Conservation (phyloP, 2,888 invertebrate genomes). For the Ophion slaviceki region DNA sequence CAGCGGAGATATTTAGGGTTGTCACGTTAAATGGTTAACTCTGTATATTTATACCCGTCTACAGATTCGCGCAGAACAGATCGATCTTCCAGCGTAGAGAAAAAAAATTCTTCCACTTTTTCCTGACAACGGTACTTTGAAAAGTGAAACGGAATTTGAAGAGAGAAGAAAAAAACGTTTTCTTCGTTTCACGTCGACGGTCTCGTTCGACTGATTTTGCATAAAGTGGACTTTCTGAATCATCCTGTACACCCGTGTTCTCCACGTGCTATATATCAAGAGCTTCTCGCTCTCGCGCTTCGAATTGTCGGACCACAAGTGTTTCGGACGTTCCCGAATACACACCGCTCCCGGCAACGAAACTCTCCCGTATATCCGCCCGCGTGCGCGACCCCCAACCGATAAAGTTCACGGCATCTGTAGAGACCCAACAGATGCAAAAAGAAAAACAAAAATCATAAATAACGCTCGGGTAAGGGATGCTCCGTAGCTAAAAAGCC, state of each 20-base stretch:
- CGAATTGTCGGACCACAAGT: constrained; percentile 66
- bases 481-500: constrained; percentile 34
- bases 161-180: not conserved
- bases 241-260: not conserved
- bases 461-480: constrained; percentile 28
- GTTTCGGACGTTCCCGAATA: constrained; percentile 64
- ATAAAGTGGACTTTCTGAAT: not conserved
- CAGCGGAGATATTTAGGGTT: no score
- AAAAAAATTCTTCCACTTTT: no score
- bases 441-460: constrained; percentile 21
- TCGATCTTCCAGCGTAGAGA: not conserved
- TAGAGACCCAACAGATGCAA: constrained; percentile 37
- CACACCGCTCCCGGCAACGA: constrained; percentile 20
- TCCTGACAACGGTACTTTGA: not conserved
- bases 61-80: constrained; percentile 4
- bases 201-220: no score
- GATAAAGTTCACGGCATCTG: constrained; percentile 65
- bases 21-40: no score
- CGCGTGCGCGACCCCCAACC: constrained; percentile 25
- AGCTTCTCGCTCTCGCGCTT: constrained; percentile 47
- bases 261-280: constrained; percentile 43
- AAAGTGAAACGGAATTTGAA: no score
- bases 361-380: constrained; percentile 21
- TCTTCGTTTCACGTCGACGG: not conserved
- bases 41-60: constrained; percentile 22